Conservation (phyloP, 2,888 invertebrate genomes). For the Villa cingulata region DNA sequence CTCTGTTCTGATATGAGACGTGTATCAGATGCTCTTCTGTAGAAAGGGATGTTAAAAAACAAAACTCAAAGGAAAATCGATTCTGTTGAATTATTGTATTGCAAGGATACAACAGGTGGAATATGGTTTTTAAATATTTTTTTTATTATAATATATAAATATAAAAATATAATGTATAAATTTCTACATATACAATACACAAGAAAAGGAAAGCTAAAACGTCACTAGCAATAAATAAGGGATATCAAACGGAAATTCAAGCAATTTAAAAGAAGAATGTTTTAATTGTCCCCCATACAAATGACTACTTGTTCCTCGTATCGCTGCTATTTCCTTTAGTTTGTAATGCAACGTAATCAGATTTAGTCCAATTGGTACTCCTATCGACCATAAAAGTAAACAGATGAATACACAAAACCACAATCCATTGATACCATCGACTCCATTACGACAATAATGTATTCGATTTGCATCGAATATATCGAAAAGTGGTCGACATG, state of each 20-base stretch:
- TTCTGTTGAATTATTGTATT: too few relatives aligned
- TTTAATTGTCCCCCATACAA: conserved; percentile 17
- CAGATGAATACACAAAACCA: conserved; percentile 52
- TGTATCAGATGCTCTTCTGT: conserved; percentile 16
- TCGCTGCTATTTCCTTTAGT: conserved; percentile 18
- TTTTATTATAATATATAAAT: too few relatives aligned
- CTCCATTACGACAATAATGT: conserved; percentile 32
- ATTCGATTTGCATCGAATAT: conserved; percentile 51
- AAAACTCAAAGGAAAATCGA: too few relatives aligned
- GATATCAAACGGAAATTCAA: neutral
- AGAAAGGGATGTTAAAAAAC: too few relatives aligned
- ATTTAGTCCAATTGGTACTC: conserved; percentile 48
- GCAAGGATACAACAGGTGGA: too few relatives aligned
- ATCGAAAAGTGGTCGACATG: conserved; percentile 58
- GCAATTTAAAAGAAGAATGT: neutral
- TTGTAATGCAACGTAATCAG: conserved; percentile 35
- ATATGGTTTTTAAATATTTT: too few relatives aligned
- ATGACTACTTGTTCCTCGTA: conserved; percentile 15
- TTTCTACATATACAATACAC: too few relatives aligned
- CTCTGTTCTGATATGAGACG: conserved; percentile 16
- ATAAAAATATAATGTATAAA: too few relatives aligned
- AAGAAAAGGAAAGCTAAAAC: conserved; percentile 2
- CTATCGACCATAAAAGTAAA: conserved; percentile 43
- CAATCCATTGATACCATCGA: conserved; percentile 44
- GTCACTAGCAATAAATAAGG: neutral